Percentiles rank a stretch among this genome's conserved stretches.
These are phyloP conservation scores for Brachionus paranguensis DNA, from an alignment of 1,140 invertebrate species.

Conservation along the genomic window DNA sequence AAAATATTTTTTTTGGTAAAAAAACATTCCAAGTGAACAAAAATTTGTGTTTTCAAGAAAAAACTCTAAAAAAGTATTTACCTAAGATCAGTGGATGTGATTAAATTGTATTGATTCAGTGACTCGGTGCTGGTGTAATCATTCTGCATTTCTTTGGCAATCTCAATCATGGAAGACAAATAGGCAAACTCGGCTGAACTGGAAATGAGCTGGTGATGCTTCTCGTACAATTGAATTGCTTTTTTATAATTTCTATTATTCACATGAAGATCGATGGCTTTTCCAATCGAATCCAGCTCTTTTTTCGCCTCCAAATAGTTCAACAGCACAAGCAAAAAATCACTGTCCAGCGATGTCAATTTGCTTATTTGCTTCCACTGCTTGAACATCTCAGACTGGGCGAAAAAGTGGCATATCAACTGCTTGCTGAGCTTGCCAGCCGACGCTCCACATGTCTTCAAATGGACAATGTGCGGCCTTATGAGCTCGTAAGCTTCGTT, in stretches of 20 bases:
- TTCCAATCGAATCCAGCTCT: neutral
- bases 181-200: neutral
- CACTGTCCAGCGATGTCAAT: neutral
- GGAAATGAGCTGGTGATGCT: neutral
- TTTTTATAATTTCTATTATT: slow-evolving; percentile 31
- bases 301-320: slow-evolving; percentile 14
- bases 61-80: neutral
- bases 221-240: neutral
- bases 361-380: neutral
- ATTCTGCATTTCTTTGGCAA: slow-evolving; percentile 5
- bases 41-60: too few species aligned
- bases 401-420: neutral
- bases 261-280: neutral
- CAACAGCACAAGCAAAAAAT: neutral
- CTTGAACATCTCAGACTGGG: neutral
- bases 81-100: neutral
- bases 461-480: neutral
- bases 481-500: slow-evolving; percentile 13
- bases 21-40: too few species aligned
- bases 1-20: too few species aligned
- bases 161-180: neutral
- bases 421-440: neutral
- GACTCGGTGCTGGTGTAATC: neutral
- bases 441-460: neutral
- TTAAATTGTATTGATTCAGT: neutral